Conservation (phyloP, 2,797 vertebrate species). For the Sebastes alutus region DNA sequence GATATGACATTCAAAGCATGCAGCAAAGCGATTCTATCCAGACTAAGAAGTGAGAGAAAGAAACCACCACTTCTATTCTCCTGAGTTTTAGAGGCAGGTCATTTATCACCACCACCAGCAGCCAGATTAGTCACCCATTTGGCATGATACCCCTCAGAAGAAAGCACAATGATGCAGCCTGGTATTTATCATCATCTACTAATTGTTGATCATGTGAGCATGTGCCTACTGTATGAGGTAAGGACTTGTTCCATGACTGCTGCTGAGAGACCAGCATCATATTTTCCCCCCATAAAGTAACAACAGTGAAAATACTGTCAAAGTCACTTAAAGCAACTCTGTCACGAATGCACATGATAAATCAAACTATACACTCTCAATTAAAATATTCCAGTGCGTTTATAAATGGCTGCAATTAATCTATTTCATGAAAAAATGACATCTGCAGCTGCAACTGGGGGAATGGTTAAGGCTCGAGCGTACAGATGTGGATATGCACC, state of each 20-base stretch:
- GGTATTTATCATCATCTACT: slow-evolving; percentile 44
- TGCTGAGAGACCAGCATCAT: slow-evolving; percentile 45
- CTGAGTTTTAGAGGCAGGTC: slow-evolving; percentile 12
- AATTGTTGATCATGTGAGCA: slow-evolving; percentile 25
- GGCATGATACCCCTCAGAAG: slow-evolving; percentile 5
- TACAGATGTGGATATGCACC: neutral
- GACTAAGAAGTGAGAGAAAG: slow-evolving; percentile 7
- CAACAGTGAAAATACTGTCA: slow-evolving; percentile 26
- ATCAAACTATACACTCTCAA: neutral
- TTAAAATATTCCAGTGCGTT: neutral
- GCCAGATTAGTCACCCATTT: slow-evolving; percentile 56
- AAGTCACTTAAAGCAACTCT: neutral
- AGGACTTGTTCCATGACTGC: slow-evolving; percentile 49
- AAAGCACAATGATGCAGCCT: slow-evolving; percentile 14
- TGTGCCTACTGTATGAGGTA: slow-evolving; percentile 46
- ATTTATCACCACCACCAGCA: slow-evolving; percentile 38
- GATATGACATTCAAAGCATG: neutral
- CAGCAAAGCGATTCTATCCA: neutral
- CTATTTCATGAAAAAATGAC: neutral
- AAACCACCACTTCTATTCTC: neutral
- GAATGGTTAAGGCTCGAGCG: neutral
- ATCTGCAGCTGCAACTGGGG: neutral
- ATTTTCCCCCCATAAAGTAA: slow-evolving; percentile 60
- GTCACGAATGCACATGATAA: slow-evolving; percentile 23
- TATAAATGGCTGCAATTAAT: neutral